Evolutionary conservation across 2,888 invertebrate species (phyloP), one percentile per base, ranked within the genome.

Genomic region (Cremastobaeus sp.): DNA sequence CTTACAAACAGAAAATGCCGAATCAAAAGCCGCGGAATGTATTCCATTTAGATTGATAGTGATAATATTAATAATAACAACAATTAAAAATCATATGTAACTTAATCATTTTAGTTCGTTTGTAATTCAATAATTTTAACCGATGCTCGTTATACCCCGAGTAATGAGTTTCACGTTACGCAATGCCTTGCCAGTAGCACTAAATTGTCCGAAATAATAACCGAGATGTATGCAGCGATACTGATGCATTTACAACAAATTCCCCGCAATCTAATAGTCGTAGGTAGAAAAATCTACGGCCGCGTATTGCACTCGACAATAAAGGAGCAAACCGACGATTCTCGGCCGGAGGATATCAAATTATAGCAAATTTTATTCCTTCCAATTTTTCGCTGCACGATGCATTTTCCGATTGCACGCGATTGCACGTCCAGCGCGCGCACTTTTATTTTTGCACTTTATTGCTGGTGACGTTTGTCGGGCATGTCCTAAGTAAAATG

Each of bases 141-240:
- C 79, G 77, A 77, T 78, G 81, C 83, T 85, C 83, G 84, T 85
- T 84, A 83, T 81, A 78, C 78, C 77, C 79, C 82, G 82, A 79
- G 78, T 85, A 86, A 86, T 84, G 85, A 85, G 86, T 86, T 82
- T 86, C 85, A 81, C 79, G 79, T 86, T 86, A 85, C 85, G 76
- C 80, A 65, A 64, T 69, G 45, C 64, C 59, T 59, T 34, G 35
- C 32, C 47, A 43, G 43, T 25, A 39, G 45, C 60, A 17, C 48
- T 71, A 47, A 74, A 74, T 34, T 59, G 37, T 32, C 62, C 50
- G 55, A 73, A 73, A 74, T 74, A 68, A 74, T 69, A 59, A 74
- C 54, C 37, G 15, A 8, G 35, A 34, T 21, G 15, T 18, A 28
- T 45, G 34, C 52, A 60, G n/a, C 34, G 35, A 55, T 62, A 18